phyloP scores from a whole-genome alignment of 2,113 vertebrate species.

The Rhynchomys soricoides region DNA sequence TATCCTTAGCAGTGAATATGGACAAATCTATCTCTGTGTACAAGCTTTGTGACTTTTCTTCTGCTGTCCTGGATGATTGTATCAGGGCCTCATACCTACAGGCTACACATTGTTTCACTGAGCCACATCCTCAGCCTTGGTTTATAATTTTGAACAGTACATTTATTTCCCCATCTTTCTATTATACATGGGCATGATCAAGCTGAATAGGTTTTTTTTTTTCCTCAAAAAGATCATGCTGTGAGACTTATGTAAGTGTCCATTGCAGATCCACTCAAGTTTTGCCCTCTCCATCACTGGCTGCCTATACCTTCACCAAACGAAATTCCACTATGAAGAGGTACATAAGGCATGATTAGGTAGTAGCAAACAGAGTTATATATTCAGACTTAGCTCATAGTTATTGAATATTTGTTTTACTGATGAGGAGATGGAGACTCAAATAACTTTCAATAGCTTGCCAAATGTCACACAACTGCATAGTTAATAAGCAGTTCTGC shows the following conservation, averaged over 20 bases:
- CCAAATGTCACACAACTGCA: slow-evolving; percentile 73
- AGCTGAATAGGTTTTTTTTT: not conserved
- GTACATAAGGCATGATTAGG: not conserved
- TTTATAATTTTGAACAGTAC: slow-evolving; percentile 25
- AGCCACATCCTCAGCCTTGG: not conserved
- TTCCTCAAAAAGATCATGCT: not conserved
- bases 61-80: not conserved
- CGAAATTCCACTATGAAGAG: slow-evolving; percentile 22
- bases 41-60: not conserved
- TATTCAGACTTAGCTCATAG: slow-evolving; percentile 63
- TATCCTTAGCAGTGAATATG: slow-evolving; percentile 9
- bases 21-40: not conserved
- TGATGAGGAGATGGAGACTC: slow-evolving; percentile 71
- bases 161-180: slow-evolving; percentile 40
- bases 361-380: slow-evolving; percentile 52
- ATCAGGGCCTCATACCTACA: not conserved
- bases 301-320: not conserved
- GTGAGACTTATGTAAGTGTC: not conserved
- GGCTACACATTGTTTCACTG: not conserved
- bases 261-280: not conserved
- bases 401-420: slow-evolving; percentile 72
- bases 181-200: not conserved
- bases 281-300: not conserved
- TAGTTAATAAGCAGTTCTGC: slow-evolving; percentile 59
- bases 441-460: slow-evolving; percentile 68